Conservation (phyloP, 92 coral and sea anemone species). For the Pocillopora meandrina region DNA sequence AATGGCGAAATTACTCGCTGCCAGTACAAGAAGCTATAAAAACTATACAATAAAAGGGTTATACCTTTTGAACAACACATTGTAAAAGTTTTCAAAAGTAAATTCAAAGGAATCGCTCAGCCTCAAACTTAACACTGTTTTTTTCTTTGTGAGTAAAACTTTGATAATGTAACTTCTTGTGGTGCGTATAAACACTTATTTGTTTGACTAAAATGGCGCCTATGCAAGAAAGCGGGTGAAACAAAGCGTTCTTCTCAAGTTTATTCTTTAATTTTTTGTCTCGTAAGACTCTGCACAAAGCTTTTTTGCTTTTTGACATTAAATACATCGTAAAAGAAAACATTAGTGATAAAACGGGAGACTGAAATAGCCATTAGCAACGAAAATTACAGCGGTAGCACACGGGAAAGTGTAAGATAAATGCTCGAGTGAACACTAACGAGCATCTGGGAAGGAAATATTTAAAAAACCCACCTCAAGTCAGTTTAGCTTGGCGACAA, state of each 20-base stretch:
- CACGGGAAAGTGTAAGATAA: constrained; percentile 10
- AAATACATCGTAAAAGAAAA: constrained; percentile 1
- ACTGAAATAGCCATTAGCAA: constrained; percentile 26
- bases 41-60: constrained; percentile 74
- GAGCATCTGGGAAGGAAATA: not conserved
- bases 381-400: constrained; percentile 9
- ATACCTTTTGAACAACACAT: constrained; percentile 74
- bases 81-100: constrained; percentile 70
- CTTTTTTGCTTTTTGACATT: not conserved
- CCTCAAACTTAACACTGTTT: constrained; percentile 69
- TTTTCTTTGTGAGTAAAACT: constrained; percentile 59
- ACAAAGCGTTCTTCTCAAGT: not conserved
- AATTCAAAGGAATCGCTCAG: constrained; percentile 86
- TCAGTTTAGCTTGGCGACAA: not conserved
- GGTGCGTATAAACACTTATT: constrained; percentile 39
- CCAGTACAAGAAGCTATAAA: constrained; percentile 76
- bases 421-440: constrained; percentile 1
- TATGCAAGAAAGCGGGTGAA: not conserved
- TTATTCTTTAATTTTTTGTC: not conserved
- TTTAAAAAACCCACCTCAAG: not conserved
- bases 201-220: constrained; percentile 39
- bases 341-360: constrained; percentile 13
- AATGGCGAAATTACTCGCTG: constrained; percentile 79
- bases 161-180: constrained; percentile 41
- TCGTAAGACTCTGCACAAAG: not conserved